phyloP scores from a whole-genome alignment of 2,113 vertebrate genomes.

The Varanus komodoensis region DNA sequence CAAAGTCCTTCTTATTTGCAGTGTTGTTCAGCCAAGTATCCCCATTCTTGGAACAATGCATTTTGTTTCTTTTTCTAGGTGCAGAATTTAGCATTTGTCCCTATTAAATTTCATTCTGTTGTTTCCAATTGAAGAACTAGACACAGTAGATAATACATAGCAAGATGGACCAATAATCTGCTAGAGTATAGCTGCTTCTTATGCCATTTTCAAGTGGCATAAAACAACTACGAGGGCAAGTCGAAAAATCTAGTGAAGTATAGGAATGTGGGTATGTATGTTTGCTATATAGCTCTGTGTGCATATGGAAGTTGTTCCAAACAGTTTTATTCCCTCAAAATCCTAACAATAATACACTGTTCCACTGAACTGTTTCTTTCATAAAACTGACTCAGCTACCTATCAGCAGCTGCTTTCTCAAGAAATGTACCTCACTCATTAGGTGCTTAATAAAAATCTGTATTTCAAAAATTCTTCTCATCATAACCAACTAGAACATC shows the following conservation, averaged over 20 bases:
- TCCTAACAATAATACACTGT: constrained; percentile 70
- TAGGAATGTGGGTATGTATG: neutral
- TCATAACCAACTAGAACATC: constrained; percentile 79
- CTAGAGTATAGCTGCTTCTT: neutral
- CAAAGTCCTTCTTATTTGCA: no score
- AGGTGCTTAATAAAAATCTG: constrained; percentile 69
- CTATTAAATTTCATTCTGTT: no score
- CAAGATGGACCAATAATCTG: neutral
- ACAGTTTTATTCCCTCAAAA: constrained; percentile 42
- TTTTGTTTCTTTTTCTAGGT: no score
- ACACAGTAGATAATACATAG: no score
- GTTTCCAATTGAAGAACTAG: no score
- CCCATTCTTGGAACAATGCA: no score
- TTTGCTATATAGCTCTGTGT: neutral
- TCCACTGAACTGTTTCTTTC: constrained; percentile 80
- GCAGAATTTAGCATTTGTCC: no score
- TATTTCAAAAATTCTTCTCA: constrained; percentile 68
- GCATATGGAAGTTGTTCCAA: constrained; percentile 52
- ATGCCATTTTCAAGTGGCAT: neutral
- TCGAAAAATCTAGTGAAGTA: neutral
- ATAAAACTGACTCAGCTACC: constrained; percentile 61
- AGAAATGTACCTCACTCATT: constrained; percentile 62
- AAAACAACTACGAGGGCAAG: neutral
- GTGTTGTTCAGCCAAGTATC: no score
- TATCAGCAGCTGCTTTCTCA: constrained; percentile 70